Percentiles rank a stretch among this genome's conserved stretches.
Conservation (phyloP, 2,797 vertebrate genomes). For the Lagocephalus sceleratus region DNA sequence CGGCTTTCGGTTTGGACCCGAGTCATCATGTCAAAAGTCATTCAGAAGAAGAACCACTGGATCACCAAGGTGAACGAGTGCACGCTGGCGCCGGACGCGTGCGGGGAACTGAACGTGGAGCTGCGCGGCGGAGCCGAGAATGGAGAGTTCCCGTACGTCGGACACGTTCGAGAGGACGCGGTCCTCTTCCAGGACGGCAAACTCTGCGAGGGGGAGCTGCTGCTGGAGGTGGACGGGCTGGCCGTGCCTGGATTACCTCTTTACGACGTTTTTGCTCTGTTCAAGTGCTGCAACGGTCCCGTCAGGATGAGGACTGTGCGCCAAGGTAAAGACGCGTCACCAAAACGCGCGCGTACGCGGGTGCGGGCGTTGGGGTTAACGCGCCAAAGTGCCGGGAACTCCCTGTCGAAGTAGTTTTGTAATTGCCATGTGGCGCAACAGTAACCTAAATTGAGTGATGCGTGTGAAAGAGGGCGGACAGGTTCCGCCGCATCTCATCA, state of each 20-base stretch:
- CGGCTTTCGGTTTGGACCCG: slow-evolving; percentile 41
- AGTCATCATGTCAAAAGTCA: slow-evolving; percentile 82
- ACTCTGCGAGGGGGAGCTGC: slow-evolving; percentile 81
- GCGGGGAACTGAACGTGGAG: slow-evolving; percentile 77
- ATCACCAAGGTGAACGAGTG: slow-evolving; percentile 82
- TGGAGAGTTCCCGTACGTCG: slow-evolving; percentile 86
- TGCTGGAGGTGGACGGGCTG: slow-evolving; percentile 87
- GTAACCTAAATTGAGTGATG: slow-evolving; percentile 19
- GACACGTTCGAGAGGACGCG: slow-evolving; percentile 66
- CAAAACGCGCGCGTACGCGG: neutral
- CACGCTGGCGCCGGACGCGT: slow-evolving; percentile 71
- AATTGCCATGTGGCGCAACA: slow-evolving; percentile 29
- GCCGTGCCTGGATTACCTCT: slow-evolving; percentile 89
- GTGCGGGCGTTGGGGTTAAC: neutral
- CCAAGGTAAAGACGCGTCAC: slow-evolving; percentile 78
- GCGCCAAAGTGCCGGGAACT: slow-evolving; percentile 3
- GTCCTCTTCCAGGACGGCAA: slow-evolving; percentile 67
- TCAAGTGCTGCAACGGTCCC: slow-evolving; percentile 80
- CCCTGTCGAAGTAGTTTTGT: slow-evolving; percentile 23
- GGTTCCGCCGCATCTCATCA: slow-evolving; percentile 27
- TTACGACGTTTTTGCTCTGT: slow-evolving; percentile 84
- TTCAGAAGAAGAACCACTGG: slow-evolving; percentile 92
- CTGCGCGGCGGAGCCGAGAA: slow-evolving; percentile 89
- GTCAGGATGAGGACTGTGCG: slow-evolving; percentile 85
- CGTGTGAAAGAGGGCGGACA: slow-evolving; percentile 32